Evolutionary conservation across 1,140 invertebrate species (phyloP).

Genomic region (Nasonia longicornis): DNA sequence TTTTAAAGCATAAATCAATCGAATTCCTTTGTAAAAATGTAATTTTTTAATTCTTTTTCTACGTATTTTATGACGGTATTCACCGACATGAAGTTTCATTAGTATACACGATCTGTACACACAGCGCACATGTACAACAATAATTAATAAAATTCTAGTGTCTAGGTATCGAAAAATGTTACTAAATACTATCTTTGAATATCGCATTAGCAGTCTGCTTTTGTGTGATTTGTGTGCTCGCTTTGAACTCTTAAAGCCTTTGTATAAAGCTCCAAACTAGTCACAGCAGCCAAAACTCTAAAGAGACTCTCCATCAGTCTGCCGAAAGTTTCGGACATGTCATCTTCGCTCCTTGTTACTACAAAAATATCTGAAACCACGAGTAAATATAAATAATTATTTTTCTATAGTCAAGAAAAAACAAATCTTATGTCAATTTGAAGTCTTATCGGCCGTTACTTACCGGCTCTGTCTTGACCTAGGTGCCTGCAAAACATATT

Average conservation of each 20-base stretch:
- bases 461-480: slow-evolving; percentile 77
- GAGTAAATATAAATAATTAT: slow-evolving; percentile 12
- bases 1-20: neutral
- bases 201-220: slow-evolving; percentile 62
- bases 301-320: slow-evolving; percentile 77
- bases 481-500: slow-evolving; percentile 80
- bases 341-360: slow-evolving; percentile 73
- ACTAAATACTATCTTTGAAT: slow-evolving; percentile 35
- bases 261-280: slow-evolving; percentile 66
- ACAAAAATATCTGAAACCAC: slow-evolving; percentile 73
- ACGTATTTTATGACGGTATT: neutral
- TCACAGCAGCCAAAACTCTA: slow-evolving; percentile 74
- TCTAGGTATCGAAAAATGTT: slow-evolving; percentile 26
- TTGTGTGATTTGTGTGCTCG: slow-evolving; percentile 60
- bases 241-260: slow-evolving; percentile 59
- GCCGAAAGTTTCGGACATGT: slow-evolving; percentile 75
- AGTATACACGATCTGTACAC: slow-evolving; percentile 42
- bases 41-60: slow-evolving; percentile 37
- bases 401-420: neutral
- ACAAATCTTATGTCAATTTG: slow-evolving; percentile 17
- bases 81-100: slow-evolving; percentile 18
- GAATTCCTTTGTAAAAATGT: slow-evolving; percentile 36
- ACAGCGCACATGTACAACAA: slow-evolving; percentile 37
- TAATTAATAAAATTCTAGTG: slow-evolving; percentile 40
- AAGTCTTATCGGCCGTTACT: slow-evolving; percentile 18